Evolutionary conservation across 2,888 invertebrate genomes (phyloP).

Genomic region (Tyria jacobaeae): DNA sequence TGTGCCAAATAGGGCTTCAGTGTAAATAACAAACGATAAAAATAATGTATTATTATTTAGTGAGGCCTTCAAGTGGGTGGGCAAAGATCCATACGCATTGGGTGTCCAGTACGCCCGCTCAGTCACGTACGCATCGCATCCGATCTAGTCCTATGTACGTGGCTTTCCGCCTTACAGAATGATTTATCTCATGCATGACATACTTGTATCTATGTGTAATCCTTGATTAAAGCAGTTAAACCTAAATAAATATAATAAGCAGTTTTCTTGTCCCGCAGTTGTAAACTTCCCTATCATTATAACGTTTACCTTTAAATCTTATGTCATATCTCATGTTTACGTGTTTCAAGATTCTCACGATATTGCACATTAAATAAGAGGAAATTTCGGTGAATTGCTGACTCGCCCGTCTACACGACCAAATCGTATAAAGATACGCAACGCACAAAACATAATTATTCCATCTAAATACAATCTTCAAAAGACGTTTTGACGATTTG

Average conservation of each 20-base stretch:
- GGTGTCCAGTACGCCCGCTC: conserved; percentile 54
- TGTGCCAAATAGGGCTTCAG: conserved; percentile 14
- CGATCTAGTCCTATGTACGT: conserved; percentile 23
- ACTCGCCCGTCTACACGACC: conserved; percentile 26
- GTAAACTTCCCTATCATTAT: conserved; percentile 14
- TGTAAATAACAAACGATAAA: conserved; percentile 47
- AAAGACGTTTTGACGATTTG: conserved; percentile 27
- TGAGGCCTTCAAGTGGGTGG: conserved; percentile 32
- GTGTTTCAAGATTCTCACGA: conserved; percentile 39
- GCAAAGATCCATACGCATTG: conserved; percentile 62
- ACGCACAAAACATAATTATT: conserved; percentile 36
- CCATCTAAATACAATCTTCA: conserved; percentile 37
- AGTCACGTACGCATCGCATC: conserved; percentile 73
- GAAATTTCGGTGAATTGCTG: conserved; percentile 42
- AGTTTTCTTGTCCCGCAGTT: not conserved
- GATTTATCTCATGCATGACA: conserved; percentile 36
- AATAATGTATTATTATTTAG: conserved; percentile 28
- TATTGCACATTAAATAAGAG: conserved; percentile 41
- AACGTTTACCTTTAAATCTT: conserved; percentile 35
- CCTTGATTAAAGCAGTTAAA: conserved; percentile 18
- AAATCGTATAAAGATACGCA: conserved; percentile 16
- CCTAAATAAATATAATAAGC: conserved; percentile 13
- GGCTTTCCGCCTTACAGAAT: conserved; percentile 51
- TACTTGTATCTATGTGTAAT: conserved; percentile 23
- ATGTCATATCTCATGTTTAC: conserved; percentile 26